Conservation (phyloP, 2,888 invertebrate genomes). For the Xylota segnis region DNA sequence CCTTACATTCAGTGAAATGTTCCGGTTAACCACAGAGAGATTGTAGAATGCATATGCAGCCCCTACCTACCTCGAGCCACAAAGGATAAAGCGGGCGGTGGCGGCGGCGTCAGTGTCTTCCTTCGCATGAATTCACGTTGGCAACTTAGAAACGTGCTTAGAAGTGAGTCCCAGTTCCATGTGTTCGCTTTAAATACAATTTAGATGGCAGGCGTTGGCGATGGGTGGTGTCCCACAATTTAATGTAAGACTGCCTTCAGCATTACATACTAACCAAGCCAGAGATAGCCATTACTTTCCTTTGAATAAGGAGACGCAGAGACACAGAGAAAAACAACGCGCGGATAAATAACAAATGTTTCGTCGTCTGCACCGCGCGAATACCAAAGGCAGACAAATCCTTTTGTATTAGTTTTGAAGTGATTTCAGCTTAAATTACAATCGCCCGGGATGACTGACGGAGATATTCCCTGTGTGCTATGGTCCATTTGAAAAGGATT, state of each 20-base stretch:
- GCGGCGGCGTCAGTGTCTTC: conserved; percentile 14
- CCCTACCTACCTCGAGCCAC: conserved; percentile 2
- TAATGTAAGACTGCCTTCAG: conserved; percentile 28
- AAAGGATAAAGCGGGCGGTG: conserved; percentile 63
- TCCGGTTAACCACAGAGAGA: conserved; percentile 72
- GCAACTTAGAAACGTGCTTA: conserved; percentile 43
- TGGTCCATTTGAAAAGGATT: conserved; percentile 65
- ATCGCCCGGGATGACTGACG: conserved; percentile 63
- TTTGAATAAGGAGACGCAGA: conserved; percentile 39
- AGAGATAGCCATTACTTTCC: conserved; percentile 61
- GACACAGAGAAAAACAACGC: conserved; percentile 14
- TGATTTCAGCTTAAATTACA: conserved; percentile 74
- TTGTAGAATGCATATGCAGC: conserved; percentile 44
- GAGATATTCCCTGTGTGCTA: conserved; percentile 31
- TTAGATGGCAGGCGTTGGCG: conserved; percentile 21
- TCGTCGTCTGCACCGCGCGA: conserved; percentile 41
- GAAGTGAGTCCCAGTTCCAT: conserved; percentile 26
- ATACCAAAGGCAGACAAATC: conserved; percentile 58
- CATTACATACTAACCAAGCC: too few species aligned
- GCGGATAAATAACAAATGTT: conserved; percentile 45
- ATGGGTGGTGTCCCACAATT: conserved; percentile 31
- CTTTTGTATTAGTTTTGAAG: conserved; percentile 75
- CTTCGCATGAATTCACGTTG: conserved; percentile 47
- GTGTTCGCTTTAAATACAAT: conserved; percentile 53
- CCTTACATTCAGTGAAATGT: conserved; percentile 59